Base-by-base conservation (phyloP, 2,797 vertebrate species). In the Eutrigla gurnardus region DNA sequence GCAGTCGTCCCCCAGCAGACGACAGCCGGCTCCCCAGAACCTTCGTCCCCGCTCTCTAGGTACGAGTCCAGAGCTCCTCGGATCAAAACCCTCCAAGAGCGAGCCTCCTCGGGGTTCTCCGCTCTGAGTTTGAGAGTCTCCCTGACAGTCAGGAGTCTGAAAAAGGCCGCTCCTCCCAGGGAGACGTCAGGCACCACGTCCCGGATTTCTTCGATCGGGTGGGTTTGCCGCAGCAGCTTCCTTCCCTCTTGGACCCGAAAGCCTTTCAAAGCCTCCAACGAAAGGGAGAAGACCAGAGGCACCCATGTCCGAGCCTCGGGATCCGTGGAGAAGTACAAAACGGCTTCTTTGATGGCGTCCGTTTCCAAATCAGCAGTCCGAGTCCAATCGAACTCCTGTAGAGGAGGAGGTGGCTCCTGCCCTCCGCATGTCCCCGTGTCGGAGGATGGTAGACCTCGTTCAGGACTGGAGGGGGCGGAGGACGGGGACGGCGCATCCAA, bases 111-210 rank as follows among this genome's bases (percentile, higher is more conserved):
- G 0, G 93, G 83, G 0, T 35, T 96, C 91, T 96, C 91, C 0
- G 97, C 97, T 73, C 95, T 93, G 58, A 99, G 88, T 78, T 95
- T 94, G 11, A 99, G 88, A 0, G 95, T 87, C 1, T 96, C 95
- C 77, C 93, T 95, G 39, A 96, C 92, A 0, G 96, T 99, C 70
- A 99, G 90, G 53, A 99, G 88, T 83, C 96, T 97, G 85, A 99
- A 99, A 86, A 96, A 98, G 0, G 95, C 92, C 0, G 96, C 94
- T 4, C 97, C 96, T 0, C 98, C 98, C 0, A 95, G 88, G 17
- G 96, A 95, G 0, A 96, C 93, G 50, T 97, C 97, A 0, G 98
- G 98, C 54, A 99, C 93, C 78, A 99, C 96, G 15, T 99, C 98
- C 17, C 96, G 94, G 79, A 99, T 95, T 14, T 94, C 95, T 86